Evolutionary conservation across 2,888 invertebrate genomes (phyloP).

Genomic region (Elysia crispata): DNA sequence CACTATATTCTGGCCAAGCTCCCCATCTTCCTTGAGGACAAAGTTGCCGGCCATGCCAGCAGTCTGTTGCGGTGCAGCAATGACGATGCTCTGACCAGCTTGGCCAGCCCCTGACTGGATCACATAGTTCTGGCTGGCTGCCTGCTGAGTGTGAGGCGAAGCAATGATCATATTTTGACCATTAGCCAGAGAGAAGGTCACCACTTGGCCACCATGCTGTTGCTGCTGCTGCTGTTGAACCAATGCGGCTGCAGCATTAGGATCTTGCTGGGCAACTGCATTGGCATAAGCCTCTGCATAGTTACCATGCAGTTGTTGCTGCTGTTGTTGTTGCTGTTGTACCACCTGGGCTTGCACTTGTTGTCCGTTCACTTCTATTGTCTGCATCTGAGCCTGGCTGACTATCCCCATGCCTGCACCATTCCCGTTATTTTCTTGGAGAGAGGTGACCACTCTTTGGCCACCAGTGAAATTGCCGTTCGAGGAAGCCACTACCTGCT

Average conservation of each 20-base stretch:
- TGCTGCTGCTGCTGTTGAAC: slow-evolving; percentile 39
- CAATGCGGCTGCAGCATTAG: slow-evolving; percentile 35
- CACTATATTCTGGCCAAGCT: slow-evolving; percentile 51
- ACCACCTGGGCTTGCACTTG: slow-evolving; percentile 40
- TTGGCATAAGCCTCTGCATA: slow-evolving; percentile 41
- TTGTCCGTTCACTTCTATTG: slow-evolving; percentile 46
- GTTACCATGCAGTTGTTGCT: slow-evolving; percentile 35
- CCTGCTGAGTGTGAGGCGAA: slow-evolving; percentile 51
- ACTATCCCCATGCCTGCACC: background rate
- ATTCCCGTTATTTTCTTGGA: slow-evolving; percentile 39
- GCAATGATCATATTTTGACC: slow-evolving; percentile 55
- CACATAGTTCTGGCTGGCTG: slow-evolving; percentile 48
- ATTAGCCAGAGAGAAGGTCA: slow-evolving; percentile 49
- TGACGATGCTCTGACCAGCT: slow-evolving; percentile 51
- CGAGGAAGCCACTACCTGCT: slow-evolving; percentile 47
- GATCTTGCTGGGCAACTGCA: background rate
- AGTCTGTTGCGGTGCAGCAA: slow-evolving; percentile 49
- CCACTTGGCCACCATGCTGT: slow-evolving; percentile 42
- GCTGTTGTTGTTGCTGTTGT: background rate
- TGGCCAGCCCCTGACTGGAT: slow-evolving; percentile 43
- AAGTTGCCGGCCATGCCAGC: slow-evolving; percentile 48
- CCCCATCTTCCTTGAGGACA: slow-evolving; percentile 51
- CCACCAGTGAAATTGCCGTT: slow-evolving; percentile 48
- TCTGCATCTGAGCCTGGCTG: slow-evolving; percentile 43
- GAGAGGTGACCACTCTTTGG: slow-evolving; percentile 37